These are phyloP conservation scores for Syngnathus floridae DNA, from an alignment of 2,113 vertebrate genomes.

Conservation along the genomic window DNA sequence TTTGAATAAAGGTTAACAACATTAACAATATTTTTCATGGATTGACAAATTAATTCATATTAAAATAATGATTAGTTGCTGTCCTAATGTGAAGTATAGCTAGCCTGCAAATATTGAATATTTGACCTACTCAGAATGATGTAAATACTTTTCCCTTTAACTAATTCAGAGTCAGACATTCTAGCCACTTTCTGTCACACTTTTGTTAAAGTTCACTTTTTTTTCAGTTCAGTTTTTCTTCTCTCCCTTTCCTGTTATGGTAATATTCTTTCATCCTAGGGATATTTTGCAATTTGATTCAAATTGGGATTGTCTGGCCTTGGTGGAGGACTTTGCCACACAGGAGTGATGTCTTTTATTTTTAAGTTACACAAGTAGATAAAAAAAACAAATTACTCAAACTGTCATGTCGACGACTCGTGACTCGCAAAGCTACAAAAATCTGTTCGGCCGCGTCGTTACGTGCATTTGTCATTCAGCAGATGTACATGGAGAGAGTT, in stretches of 20 bases:
- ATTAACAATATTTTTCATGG: too few species aligned
- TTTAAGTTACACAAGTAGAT: background rate
- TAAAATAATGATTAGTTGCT: constrained; percentile 17
- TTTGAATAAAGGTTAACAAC: too few species aligned
- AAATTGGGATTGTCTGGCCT: background rate
- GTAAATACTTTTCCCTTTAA: constrained; percentile 42
- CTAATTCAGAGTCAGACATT: constrained; percentile 11
- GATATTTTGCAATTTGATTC: background rate
- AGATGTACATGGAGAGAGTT: constrained; percentile 27
- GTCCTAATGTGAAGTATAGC: constrained; percentile 34
- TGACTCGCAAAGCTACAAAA: background rate
- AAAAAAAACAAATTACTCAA: background rate
- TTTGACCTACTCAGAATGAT: constrained; percentile 25
- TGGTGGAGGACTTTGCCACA: background rate
- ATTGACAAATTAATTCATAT: too few species aligned
- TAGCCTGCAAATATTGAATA: constrained; percentile 34
- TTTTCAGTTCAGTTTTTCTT: background rate
- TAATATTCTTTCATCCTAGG: background rate
- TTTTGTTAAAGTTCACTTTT: background rate
- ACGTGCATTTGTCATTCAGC: constrained; percentile 56
- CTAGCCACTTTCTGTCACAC: background rate
- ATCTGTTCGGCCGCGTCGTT: background rate
- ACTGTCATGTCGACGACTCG: background rate
- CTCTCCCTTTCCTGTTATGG: too few species aligned
- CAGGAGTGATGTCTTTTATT: background rate